phyloP scores from a whole-genome alignment of 2,888 invertebrate species.

The Pogonocherus hispidulus region DNA sequence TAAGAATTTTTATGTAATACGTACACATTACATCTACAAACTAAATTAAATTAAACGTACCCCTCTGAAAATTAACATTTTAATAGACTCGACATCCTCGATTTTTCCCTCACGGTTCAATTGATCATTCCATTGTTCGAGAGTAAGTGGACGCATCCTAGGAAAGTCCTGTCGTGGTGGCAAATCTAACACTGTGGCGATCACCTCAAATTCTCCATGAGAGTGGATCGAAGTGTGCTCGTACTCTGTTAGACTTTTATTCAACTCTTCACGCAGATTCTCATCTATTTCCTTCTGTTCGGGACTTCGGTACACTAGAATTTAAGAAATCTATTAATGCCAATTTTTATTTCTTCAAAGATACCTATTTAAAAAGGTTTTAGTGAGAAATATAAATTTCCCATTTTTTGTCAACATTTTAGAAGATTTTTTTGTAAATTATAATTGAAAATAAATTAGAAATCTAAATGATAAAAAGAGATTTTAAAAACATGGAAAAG shows the following conservation, averaged over 20 bases:
- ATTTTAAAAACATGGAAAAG: too few species aligned
- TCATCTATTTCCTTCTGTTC: conserved; percentile 75
- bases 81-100: conserved; percentile 82
- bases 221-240: conserved; percentile 70
- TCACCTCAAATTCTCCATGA: conserved; percentile 81
- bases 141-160: conserved; percentile 81
- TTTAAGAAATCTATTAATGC: too few species aligned
- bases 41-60: conserved; percentile 67
- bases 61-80: conserved; percentile 91
- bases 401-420: too few species aligned
- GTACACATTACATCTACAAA: too few species aligned
- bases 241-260: conserved; percentile 70
- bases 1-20: too few species aligned
- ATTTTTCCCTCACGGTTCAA: conserved; percentile 87
- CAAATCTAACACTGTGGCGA: conserved; percentile 76
- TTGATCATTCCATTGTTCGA: conserved; percentile 86
- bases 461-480: too few species aligned
- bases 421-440: too few species aligned
- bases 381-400: too few species aligned
- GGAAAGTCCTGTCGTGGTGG: conserved; percentile 79
- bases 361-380: too few species aligned
- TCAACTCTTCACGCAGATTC: conserved; percentile 75
- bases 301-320: conserved; percentile 75
- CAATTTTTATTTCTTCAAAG: too few species aligned
- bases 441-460: too few species aligned